Percentiles rank a stretch among this genome's conserved stretches.
Evolutionary conservation across 2,797 vertebrate genomes (phyloP).

Genomic region (Poeciliopsis infans): DNA sequence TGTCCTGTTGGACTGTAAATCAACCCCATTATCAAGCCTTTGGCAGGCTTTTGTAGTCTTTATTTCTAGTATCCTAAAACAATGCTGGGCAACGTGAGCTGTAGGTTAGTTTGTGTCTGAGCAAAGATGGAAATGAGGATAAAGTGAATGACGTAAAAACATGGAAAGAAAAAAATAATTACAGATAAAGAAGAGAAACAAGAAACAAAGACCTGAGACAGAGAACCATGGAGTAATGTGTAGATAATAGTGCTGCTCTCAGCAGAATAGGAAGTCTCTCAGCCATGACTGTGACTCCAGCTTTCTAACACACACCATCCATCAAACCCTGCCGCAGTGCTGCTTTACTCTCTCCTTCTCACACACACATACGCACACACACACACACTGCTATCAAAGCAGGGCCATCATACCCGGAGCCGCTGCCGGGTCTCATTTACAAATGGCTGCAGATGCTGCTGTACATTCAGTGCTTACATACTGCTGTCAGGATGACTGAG

Average conservation of each 20-base stretch:
- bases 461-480: conserved; percentile 26
- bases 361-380: conserved; percentile 18
- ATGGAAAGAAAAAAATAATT: conserved; percentile 26
- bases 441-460: conserved; percentile 36
- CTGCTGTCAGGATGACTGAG: conserved; percentile 44
- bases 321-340: conserved; percentile 84
- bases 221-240: conserved; percentile 18
- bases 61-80: background rate
- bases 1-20: background rate
- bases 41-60: background rate
- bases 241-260: conserved; percentile 77
- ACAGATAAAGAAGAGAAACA: conserved; percentile 18
- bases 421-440: conserved; percentile 50
- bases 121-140: background rate
- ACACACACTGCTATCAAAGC: conserved; percentile 48
- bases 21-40: background rate
- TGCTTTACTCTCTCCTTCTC: conserved; percentile 48
- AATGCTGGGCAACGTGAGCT: background rate
- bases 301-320: conserved; percentile 81
- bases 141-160: conserved; percentile 20
- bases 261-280: conserved; percentile 82
- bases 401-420: conserved; percentile 56
- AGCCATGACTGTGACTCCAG: conserved; percentile 83
- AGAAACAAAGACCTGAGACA: conserved; percentile 20
- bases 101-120: background rate